phyloP scores from a whole-genome alignment of 2,888 invertebrate species.

The Yponomeuta evonymella region DNA sequence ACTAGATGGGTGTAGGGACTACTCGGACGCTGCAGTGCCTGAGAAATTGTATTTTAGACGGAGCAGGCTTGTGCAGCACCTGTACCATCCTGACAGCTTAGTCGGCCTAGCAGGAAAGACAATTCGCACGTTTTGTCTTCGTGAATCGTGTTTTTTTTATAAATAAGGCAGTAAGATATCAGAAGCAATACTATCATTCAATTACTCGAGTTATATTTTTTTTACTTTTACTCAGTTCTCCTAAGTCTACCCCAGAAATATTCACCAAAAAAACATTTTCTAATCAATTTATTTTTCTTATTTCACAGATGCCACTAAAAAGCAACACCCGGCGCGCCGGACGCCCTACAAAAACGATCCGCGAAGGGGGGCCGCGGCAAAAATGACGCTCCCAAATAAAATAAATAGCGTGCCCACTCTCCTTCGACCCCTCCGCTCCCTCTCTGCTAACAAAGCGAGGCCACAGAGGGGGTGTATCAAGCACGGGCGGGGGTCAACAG shows the following conservation, averaged over 20 bases:
- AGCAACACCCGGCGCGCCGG: constrained; percentile 41
- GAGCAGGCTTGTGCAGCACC: too few relatives aligned
- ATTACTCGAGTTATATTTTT: neutral
- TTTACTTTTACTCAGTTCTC: neutral
- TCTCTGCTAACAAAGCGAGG: constrained; percentile 20
- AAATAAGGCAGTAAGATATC: too few relatives aligned
- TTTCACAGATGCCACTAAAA: constrained; percentile 40
- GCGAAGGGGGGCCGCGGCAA: constrained; percentile 59
- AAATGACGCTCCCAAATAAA: constrained; percentile 66
- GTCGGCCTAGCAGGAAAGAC: too few relatives aligned
- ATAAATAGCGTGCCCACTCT: constrained; percentile 48
- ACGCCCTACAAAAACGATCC: constrained; percentile 60
- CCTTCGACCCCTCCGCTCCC: constrained; percentile 31
- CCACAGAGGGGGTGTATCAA: constrained; percentile 22
- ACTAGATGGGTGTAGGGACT: too few relatives aligned
- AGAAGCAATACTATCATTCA: too few relatives aligned
- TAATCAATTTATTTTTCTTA: constrained; percentile 7
- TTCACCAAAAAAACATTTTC: too few relatives aligned
- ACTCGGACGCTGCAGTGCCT: too few relatives aligned
- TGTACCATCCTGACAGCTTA: too few relatives aligned
- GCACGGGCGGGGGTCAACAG: constrained; percentile 25
- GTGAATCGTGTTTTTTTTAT: too few relatives aligned
- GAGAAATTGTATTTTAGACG: too few relatives aligned
- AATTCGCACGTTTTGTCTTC: too few relatives aligned
- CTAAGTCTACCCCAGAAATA: neutral